Evolutionary conservation across 1,140 invertebrate species (phyloP).

Genomic region (Delia radicum): DNA sequence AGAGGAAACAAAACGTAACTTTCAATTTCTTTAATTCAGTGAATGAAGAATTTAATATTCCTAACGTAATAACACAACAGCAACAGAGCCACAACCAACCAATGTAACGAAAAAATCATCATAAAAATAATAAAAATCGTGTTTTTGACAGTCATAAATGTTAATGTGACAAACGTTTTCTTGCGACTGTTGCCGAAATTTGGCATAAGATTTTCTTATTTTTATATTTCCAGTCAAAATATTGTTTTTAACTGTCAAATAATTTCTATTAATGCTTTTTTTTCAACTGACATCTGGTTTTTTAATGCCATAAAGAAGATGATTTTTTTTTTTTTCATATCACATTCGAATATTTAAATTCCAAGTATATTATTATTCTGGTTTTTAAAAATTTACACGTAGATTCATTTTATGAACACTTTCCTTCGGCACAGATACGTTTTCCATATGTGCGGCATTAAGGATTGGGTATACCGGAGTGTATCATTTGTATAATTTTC

Average conservation of each 20-base stretch:
- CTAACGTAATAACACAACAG: not conserved
- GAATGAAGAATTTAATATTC: not conserved
- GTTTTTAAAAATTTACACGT: constrained; percentile 16
- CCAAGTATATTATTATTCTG: not conserved
- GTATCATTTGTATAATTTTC: constrained; percentile 28
- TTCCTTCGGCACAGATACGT: not conserved
- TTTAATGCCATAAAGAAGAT: not conserved
- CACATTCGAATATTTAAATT: not conserved
- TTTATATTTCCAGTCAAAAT: not conserved
- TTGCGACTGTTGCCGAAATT: not conserved
- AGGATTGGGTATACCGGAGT: not conserved
- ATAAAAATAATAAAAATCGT: constrained; percentile 31
- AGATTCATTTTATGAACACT: constrained; percentile 13
- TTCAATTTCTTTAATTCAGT: constrained; percentile 18
- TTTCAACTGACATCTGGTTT: constrained; percentile 14
- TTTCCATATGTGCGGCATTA: not conserved
- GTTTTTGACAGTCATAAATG: constrained; percentile 32
- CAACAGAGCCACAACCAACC: not conserved
- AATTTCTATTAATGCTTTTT: not conserved
- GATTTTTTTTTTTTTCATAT: not conserved
- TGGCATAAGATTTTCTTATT: not conserved
- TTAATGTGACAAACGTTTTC: constrained; percentile 31
- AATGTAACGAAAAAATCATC: constrained; percentile 2
- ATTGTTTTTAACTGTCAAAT: constrained; percentile 19
- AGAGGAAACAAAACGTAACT: not conserved